A percentile compares a stretch with the other conserved stretches of the same genome.
Conservation (phyloP, 2,797 vertebrate genomes). For the Borostomias antarcticus region DNA sequence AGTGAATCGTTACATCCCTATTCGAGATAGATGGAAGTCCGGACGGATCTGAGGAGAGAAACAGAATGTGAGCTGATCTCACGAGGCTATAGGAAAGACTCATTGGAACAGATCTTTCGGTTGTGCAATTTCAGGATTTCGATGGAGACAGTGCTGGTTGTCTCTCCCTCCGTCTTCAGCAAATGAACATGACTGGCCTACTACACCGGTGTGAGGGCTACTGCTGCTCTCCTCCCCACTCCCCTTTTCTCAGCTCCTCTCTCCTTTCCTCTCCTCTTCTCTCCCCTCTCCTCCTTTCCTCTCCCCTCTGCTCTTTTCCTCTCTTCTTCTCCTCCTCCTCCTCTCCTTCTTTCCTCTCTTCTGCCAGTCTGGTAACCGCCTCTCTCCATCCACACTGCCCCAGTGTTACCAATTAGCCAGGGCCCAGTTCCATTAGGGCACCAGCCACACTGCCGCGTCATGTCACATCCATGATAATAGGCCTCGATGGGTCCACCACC, state of each 20-base stretch:
- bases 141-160: not conserved
- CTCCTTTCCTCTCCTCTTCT: too few relatives aligned
- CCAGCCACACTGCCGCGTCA: constrained; percentile 65
- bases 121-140: constrained; percentile 1
- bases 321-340: too few relatives aligned
- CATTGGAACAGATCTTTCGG: too few relatives aligned
- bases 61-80: too few relatives aligned
- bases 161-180: constrained; percentile 41
- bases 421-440: constrained; percentile 85
- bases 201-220: constrained; percentile 56
- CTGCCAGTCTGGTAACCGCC: constrained; percentile 62
- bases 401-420: constrained; percentile 83
- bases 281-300: too few relatives aligned
- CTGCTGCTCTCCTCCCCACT: constrained; percentile 59
- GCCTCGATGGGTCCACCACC: constrained; percentile 60
- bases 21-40: not conserved
- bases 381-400: constrained; percentile 63
- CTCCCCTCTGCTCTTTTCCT: too few relatives aligned
- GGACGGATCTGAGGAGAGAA: not conserved
- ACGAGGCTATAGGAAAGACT: too few relatives aligned
- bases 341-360: too few relatives aligned
- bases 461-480: constrained; percentile 75
- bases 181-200: constrained; percentile 72
- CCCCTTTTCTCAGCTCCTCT: too few relatives aligned
- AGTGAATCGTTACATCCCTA: too few relatives aligned